Conservation (phyloP, 2,797 vertebrate genomes). For the Chrosomus eos region DNA sequence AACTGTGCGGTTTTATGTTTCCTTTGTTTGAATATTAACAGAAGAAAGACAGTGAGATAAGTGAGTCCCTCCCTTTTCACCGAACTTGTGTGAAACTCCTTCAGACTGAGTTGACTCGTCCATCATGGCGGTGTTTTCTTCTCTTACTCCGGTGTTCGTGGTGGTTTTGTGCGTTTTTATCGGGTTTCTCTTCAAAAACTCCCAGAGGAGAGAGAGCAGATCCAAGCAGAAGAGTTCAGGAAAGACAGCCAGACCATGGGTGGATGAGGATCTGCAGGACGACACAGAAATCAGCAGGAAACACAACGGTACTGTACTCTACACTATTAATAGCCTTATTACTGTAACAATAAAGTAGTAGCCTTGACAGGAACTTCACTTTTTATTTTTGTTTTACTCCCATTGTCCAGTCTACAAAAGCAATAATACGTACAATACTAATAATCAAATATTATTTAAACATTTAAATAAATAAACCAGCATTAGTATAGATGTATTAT, state of each 20-base stretch:
- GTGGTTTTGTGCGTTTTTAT: slow-evolving; percentile 83
- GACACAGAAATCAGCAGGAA: slow-evolving; percentile 71
- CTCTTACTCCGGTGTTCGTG: slow-evolving; percentile 83
- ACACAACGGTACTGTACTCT: slow-evolving; percentile 77
- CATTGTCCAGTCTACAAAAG: not conserved
- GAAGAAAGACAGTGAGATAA: not conserved
- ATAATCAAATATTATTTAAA: not conserved
- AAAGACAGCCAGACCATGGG: slow-evolving; percentile 75
- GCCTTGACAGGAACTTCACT: not conserved
- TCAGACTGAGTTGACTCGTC: not conserved
- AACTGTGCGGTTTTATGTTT: not conserved
- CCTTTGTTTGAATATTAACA: slow-evolving; percentile 33
- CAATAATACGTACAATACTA: not conserved
- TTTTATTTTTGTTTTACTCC: not conserved
- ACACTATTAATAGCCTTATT: not conserved
- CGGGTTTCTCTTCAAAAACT: slow-evolving; percentile 77
- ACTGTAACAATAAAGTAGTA: not conserved
- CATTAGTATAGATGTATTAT: too few species aligned
- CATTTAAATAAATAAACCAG: not conserved
- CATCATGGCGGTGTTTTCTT: slow-evolving; percentile 81
- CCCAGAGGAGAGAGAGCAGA: slow-evolving; percentile 31
- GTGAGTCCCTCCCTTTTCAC: not conserved
- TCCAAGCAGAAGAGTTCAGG: slow-evolving; percentile 45
- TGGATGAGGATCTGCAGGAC: slow-evolving; percentile 87
- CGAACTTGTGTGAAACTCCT: slow-evolving; percentile 10